These are phyloP conservation scores for Caenorhabditis briggsae DNA, from an alignment of 1,140 invertebrate genomes.

Conservation along the genomic window DNA sequence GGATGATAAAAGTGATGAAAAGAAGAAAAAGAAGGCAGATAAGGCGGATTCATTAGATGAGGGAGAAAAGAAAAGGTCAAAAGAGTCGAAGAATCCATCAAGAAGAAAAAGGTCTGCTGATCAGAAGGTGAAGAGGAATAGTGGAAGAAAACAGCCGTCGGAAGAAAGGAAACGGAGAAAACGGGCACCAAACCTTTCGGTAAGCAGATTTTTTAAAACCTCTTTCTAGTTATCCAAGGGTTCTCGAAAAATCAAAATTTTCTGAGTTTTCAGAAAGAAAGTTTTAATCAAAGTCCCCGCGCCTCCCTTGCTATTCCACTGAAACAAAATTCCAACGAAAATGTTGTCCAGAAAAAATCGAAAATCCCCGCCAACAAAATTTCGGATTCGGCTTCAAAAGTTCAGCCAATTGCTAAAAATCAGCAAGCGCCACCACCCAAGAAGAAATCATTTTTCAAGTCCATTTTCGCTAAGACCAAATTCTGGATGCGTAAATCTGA, in stretches of 20 bases:
- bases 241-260: no score
- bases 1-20: conserved; percentile 28
- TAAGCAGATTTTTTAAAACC: no score
- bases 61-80: not conserved
- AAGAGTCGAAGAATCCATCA: not conserved
- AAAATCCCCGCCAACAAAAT: not conserved
- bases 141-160: not conserved
- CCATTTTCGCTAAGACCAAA: conserved; percentile 12
- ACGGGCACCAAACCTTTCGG: no score
- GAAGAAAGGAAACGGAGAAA: not conserved
- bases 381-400: not conserved
- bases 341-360: not conserved
- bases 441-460: conserved; percentile 34
- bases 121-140: not conserved
- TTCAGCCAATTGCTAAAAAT: not conserved
- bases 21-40: not conserved
- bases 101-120: not conserved
- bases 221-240: no score
- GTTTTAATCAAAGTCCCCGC: no score
- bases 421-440: not conserved
- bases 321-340: no score
- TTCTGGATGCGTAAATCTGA: conserved; percentile 44
- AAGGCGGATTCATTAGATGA: not conserved
- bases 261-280: no score
- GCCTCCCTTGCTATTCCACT: no score